Base-by-base conservation (phyloP, 2,888 invertebrate species). In the Pilophorus perplexus region DNA sequence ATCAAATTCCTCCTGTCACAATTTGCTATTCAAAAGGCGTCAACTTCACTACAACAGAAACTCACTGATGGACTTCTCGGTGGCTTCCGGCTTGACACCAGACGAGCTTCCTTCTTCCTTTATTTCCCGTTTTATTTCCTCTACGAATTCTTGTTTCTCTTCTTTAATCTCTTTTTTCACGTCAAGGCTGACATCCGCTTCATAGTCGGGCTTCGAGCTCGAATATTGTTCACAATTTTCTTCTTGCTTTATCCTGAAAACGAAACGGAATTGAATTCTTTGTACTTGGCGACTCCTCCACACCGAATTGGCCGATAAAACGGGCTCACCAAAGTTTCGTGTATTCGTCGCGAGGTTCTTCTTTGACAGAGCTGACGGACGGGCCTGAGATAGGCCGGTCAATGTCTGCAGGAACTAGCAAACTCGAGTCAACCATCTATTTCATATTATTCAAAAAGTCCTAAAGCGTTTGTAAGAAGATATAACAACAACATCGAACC, bases 381-480 rank as follows among this genome's bases (percentile, higher is more conserved):
- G 25, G 46, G 59, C 20, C 69, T 50, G 62, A 48, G 33, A 27
- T n/a, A 23, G 37, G 48, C 66, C 66, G 64, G 59, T 48, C 60
- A 64, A 38, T 70, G 52, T 69, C 71, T 71, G 70, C 67, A 69
- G 69, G 69, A 69, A 71, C 71, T 71, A 71, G 71, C 64, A 71
- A 71, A 71, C 68, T 68, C 70, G 69, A 69, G 67, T 70, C 69
- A 69, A 67, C 69, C 69, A 67, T 70, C 65, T 78, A 80, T 73
- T 81, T 75, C 57, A 77, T 76, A 16, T 78, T 76, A 37, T 37
- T 55, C 55, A 55, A 55, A n/a, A n/a, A 55, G 4, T 55, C 55
- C 55, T 55, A 55, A 55, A 55, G 55, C 27, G 38, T 55, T 55
- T 33, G 28, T 52, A 52, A 6, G 14, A 42, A 10, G 42, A 42